Evolutionary conservation across 2,888 invertebrate genomes (phyloP), one percentile per base, ranked within the genome.

Genomic region (Tinea pellionella): DNA sequence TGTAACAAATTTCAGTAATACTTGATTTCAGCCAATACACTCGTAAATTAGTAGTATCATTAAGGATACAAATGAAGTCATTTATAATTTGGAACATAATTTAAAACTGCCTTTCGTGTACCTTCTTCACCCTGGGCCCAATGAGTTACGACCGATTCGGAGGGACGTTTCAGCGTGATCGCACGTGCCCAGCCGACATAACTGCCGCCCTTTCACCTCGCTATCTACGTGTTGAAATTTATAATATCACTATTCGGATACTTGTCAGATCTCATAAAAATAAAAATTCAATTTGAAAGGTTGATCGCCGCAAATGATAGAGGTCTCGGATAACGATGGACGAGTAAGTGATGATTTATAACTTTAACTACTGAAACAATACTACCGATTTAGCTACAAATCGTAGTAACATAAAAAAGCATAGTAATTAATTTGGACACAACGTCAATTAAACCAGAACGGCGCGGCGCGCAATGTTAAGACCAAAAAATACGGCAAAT

Each of bases 151-250:
- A 55, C 13, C 60, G 37, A 30, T 24, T 47, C 61, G 24, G 12
- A 9, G 12, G 47, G 42, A 37, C 56, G 43, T 62, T 61, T 60
- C 18, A 61, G 58, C 61, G 56, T 29, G 13, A 62, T 56, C 59
- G 61, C 61, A 62, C 61, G 61, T 61, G 59, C 58, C 32, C 16
- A 15, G 11, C 47, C 55, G 15, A 55, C 18, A 43, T 16, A 55
- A 59, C 29, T 61, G 55, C 58, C 24, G 60, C 62, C 65, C 67
- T 65, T 64, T 64, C 63, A 65, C 60, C 64, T 65, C 66, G 64
- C 53, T 65, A 64, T 62, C 64, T 66, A 66, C 70, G 71, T 66
- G 68, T 61, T 60, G 71, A 72, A 71, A 71, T 72, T 71, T 71
- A 68, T 70, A 72, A 72, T 72, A 53, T 7, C n/a, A 47, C 37